Evolutionary conservation across 1,140 invertebrate species (phyloP), one percentile per base, ranked within the genome.

Genomic region (Meloidogyne chitwoodi): DNA sequence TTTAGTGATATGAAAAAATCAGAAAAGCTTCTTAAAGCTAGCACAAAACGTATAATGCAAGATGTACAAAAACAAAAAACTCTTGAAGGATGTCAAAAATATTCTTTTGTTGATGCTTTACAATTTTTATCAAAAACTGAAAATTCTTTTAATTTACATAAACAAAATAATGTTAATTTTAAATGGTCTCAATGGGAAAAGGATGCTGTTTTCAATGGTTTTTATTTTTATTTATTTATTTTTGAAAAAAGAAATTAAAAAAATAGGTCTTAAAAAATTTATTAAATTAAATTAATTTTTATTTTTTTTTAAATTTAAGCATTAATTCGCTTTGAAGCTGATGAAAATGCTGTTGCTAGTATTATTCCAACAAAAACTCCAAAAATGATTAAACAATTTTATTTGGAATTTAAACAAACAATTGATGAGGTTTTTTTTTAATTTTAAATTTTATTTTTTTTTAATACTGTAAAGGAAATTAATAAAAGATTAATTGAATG

Each of bases 341-440:
- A 77, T 44, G 65, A 34, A 6, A 41, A 67, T 22, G 22, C 44
- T 64, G 74, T 76, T 11, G 61, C 76, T 3, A 63, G 77, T 14
- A 65, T 77, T 65, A 22, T 77, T 6, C 29, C 64, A 24, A 77
- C 76, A 11, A 77, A 77, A 29, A 66, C 74, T 19, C 22, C 74
- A 16, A 48, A 79, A 34, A 76, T 76, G 74, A 68, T 77, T 41
- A 77, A 77, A 27, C 5, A 44, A 6, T 77, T 77, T 61, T 77
- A 67, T 64, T 19, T 19, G 27, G 66, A 68, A 22, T 44, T 31
- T 56, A 31, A 63, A 14, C 38, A 31, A 11, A 34, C 16, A 12
- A 68, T 77, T 24, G 62, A 77, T 31, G 29, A 77, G 76, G 76
- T 77, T 22, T 56, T 56, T 44, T 16, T 44, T 48, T 16, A 19